Evolutionary conservation across 2,113 vertebrate genomes (phyloP).

Genomic region (Platysteira castanea): DNA sequence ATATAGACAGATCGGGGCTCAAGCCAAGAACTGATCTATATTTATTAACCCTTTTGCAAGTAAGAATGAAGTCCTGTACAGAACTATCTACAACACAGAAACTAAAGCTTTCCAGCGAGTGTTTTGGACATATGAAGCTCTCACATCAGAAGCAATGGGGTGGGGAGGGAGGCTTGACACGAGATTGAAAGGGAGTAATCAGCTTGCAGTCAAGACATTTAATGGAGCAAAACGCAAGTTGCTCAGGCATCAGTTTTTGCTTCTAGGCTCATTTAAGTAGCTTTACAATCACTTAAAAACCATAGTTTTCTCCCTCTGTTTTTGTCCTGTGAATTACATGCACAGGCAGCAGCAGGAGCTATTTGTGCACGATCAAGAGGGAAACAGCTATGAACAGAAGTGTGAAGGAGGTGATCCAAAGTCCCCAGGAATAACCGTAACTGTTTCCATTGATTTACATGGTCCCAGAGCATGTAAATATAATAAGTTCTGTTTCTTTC

Average conservation of each 20-base stretch:
- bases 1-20: not conserved
- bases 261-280: not conserved
- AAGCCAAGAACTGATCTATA: not conserved
- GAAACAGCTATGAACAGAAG: not conserved
- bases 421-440: not conserved
- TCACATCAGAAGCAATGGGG: not conserved
- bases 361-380: not conserved
- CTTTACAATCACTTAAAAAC: not conserved
- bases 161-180: not conserved
- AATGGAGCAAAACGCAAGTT: not conserved
- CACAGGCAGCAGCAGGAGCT: not conserved
- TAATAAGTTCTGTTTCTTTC: not conserved
- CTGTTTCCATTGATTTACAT: not conserved
- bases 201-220: not conserved
- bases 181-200: not conserved
- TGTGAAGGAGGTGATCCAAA: not conserved
- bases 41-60: not conserved
- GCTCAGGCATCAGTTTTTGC: not conserved
- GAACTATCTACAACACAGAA: not conserved
- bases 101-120: not conserved
- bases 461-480: not conserved
- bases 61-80: not conserved
- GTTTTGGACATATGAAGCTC: not conserved
- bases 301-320: not conserved
- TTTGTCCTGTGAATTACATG: not conserved